Base-by-base conservation (phyloP, 2,888 invertebrate species). In the Lumbricus terrestris region DNA sequence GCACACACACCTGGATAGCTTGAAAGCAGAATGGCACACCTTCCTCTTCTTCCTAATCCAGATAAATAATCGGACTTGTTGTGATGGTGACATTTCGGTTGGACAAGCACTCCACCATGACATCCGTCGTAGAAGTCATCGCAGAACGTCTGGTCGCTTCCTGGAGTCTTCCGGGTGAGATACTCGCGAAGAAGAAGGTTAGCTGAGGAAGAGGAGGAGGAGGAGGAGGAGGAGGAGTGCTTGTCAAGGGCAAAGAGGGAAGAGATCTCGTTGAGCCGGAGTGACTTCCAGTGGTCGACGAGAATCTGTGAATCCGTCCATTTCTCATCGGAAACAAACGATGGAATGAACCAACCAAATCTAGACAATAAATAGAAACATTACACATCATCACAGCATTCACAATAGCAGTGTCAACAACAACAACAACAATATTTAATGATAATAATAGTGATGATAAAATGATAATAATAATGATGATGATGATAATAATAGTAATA, bases 201-300 rank as follows among this genome's bases (percentile, higher is more conserved):
- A n/a, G n/a, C n/a, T n/a, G n/a, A n/a, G n/a, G n/a, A n/a, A n/a
- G n/a, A n/a, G n/a, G n/a, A n/a, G n/a, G n/a, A n/a, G n/a, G n/a
- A n/a, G n/a, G n/a, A n/a, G n/a, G n/a, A n/a, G n/a, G 23, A 6
- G 23, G 16, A 4, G 8, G 20, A 20, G 29, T 82, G 20, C 16
- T n/a, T 33, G n/a, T 40, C n/a, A 20, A 90, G 85, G n/a, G 82
- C 92, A 93, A 96, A 96, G 23, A 95, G 94, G 8, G 94, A 93
- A 13, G 96, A 95, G 8, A 96, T 94, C 8, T 95, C 94, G 20
- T 93, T 93, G 88, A 96, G 94, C 90, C 93, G 93, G 91, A 96
- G 96, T 20, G 96, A 95, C 90, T 96, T 95, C 96, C 96, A 97
- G 93, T 95, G 96, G 90, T 96, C 96, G 54, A 93, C 92, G 38